Conservation (phyloP, 2,797 vertebrate genomes). For the Graptemys geographica region DNA sequence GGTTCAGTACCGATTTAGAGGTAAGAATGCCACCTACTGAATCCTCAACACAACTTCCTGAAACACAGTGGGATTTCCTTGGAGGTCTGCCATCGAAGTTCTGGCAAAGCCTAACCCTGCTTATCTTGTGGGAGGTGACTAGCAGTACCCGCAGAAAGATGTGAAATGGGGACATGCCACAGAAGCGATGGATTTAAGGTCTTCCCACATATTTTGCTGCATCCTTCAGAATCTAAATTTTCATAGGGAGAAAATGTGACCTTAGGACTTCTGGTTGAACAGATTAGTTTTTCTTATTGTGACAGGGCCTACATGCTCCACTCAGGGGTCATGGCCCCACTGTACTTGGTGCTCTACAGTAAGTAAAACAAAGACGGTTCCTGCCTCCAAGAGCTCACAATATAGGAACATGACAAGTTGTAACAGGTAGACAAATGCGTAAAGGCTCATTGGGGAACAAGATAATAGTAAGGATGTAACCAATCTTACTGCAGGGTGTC, state of each 20-base stretch:
- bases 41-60: background rate
- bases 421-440: background rate
- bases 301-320: background rate
- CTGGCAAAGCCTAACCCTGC: constrained; percentile 1
- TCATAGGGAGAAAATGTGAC: background rate
- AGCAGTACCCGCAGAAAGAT: background rate
- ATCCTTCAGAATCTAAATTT: background rate
- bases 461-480: background rate
- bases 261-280: background rate
- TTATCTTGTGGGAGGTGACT: background rate
- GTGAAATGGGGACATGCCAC: background rate
- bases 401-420: background rate
- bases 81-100: constrained; percentile 7
- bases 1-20: background rate
- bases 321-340: background rate
- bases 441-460: background rate
- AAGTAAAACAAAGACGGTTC: background rate
- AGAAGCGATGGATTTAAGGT: background rate
- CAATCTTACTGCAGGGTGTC: background rate
- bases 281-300: background rate
- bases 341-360: background rate
- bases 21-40: background rate
- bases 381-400: background rate
- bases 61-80: constrained; percentile 13
- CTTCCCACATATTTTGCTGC: background rate